phyloP scores from a whole-genome alignment of 2,797 vertebrate genomes.

The Poeciliopsis presidionis region DNA sequence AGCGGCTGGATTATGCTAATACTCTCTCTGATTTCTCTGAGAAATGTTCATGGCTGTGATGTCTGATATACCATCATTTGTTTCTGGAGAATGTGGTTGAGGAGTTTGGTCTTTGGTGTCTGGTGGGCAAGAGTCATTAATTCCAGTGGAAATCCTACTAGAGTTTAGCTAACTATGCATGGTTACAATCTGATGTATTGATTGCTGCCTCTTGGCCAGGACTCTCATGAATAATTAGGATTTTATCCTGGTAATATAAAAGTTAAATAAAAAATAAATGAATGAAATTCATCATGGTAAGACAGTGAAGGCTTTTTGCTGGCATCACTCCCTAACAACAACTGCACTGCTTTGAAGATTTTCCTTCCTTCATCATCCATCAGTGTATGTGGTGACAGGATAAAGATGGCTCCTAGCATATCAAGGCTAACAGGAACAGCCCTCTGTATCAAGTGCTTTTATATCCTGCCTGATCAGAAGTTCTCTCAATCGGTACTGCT shows the following conservation, averaged over 20 bases:
- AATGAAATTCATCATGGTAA: background rate
- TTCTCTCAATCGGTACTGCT: background rate
- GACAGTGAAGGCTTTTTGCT: background rate
- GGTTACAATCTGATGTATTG: background rate
- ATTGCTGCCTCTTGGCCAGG: no score
- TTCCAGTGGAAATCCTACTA: background rate
- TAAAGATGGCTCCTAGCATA: background rate
- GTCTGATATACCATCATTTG: background rate
- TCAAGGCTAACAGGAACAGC: background rate
- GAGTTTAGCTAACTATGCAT: background rate
- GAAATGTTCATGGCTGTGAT: background rate
- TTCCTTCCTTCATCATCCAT: background rate
- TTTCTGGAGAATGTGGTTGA: background rate
- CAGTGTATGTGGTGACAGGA: background rate
- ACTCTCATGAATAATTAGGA: no score
- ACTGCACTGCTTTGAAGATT: conserved; percentile 1
- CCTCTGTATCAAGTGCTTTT: background rate
- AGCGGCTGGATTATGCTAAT: background rate
- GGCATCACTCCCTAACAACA: background rate
- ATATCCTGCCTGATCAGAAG: background rate
- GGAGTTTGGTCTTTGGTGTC: background rate
- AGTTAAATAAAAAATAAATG: no score
- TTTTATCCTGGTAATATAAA: no score
- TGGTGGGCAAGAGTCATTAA: background rate
- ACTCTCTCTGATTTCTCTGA: background rate